A percentile compares a stretch with the other conserved stretches of the same genome.
Evolutionary conservation across 2,797 vertebrate genomes (phyloP).

Genomic region (Diglossa cyanea): DNA sequence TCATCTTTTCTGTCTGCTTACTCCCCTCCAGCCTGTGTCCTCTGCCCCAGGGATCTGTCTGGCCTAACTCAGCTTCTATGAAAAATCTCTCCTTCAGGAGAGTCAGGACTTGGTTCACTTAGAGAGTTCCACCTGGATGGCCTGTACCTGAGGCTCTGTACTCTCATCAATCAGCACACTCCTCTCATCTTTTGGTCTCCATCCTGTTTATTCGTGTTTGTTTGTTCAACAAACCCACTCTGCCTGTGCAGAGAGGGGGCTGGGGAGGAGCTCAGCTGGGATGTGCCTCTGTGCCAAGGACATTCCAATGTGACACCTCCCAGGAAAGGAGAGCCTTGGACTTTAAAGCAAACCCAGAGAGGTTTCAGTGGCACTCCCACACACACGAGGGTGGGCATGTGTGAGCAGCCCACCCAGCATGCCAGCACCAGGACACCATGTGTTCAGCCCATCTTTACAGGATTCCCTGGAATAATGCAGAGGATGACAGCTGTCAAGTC

Average conservation of each 20-base stretch:
- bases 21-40: not conserved
- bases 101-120: not conserved
- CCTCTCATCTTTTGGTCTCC: not conserved
- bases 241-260: not conserved
- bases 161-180: not conserved
- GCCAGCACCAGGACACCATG: not conserved
- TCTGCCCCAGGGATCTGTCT: not conserved
- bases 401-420: not conserved
- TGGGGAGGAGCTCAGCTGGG: not conserved
- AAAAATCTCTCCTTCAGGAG: not conserved
- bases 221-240: not conserved
- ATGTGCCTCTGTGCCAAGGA: not conserved
- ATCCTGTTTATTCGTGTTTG: not conserved
- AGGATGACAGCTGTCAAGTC: not conserved
- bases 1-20: not conserved
- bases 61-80: not conserved
- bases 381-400: accelerated
- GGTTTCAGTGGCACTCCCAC: not conserved
- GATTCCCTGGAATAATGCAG: not conserved
- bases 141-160: not conserved
- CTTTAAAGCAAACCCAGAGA: not conserved
- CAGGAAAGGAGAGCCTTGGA: not conserved
- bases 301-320: not conserved
- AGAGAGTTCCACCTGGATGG: not conserved
- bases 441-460: not conserved